Conservation (phyloP, 2,113 vertebrate genomes). For the Myodes glareolus region DNA sequence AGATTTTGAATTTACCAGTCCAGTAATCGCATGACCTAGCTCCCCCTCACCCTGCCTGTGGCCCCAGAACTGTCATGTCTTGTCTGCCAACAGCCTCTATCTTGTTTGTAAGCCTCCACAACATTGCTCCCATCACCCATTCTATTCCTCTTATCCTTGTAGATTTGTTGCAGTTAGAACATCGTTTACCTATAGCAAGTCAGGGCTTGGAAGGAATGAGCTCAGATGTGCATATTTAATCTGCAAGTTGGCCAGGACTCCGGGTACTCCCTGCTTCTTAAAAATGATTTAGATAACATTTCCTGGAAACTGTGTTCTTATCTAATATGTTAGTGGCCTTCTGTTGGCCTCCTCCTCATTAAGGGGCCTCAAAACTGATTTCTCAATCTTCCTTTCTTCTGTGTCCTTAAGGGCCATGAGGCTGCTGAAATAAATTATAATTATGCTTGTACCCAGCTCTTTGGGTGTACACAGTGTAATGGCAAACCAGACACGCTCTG, state of each 20-base stretch:
- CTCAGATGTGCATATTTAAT: not conserved
- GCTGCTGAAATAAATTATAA: slow-evolving; percentile 48
- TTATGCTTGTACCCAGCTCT: not conserved
- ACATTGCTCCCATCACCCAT: not conserved
- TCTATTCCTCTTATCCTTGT: not conserved
- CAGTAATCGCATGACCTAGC: not conserved
- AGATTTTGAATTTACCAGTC: not conserved
- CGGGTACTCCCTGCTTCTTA: slow-evolving; percentile 6
- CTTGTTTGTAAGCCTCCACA: not conserved
- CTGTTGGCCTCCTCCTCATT: slow-evolving; percentile 26
- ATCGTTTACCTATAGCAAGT: not conserved
- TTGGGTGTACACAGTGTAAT: not conserved
- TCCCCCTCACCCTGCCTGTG: not conserved
- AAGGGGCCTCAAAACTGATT: slow-evolving; percentile 50
- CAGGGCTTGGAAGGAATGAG: not conserved
- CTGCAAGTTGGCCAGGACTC: not conserved
- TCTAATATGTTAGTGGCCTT: slow-evolving; percentile 44
- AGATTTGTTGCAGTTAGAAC: slow-evolving; percentile 1
- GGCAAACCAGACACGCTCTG: not conserved
- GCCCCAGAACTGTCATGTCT: not conserved
- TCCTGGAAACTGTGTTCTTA: slow-evolving; percentile 66
- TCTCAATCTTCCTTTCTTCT: slow-evolving; percentile 51
- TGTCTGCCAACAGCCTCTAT: not conserved
- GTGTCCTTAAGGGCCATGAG: not conserved
- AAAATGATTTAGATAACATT: slow-evolving; percentile 54